These are phyloP conservation scores for Dasysyrphus albostriatus DNA, from an alignment of 2,888 invertebrate species.

Conservation along the genomic window DNA sequence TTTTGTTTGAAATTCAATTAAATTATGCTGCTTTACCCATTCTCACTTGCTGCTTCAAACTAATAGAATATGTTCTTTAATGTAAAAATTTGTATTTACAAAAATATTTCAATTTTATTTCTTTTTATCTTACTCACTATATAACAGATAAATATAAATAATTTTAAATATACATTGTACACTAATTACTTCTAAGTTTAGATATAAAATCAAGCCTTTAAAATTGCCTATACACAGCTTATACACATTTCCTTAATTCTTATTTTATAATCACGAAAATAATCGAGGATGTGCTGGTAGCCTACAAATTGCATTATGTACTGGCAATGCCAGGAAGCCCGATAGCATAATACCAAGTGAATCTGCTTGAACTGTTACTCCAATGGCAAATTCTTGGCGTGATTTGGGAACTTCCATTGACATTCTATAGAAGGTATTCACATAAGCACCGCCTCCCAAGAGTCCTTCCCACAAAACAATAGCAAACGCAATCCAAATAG, in stretches of 20 bases:
- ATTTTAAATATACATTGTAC: not conserved
- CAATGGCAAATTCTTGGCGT: constrained; percentile 88
- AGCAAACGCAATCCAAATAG: constrained; percentile 87
- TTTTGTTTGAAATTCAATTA: too few relatives aligned
- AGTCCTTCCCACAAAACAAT: constrained; percentile 90
- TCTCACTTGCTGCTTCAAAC: too few relatives aligned
- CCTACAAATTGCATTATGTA: constrained; percentile 90
- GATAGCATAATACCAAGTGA: constrained; percentile 91
- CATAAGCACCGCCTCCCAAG: constrained; percentile 91
- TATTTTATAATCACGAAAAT: not conserved
- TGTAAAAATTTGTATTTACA: too few relatives aligned
- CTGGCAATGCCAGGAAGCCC: constrained; percentile 89
- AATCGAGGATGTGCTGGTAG: constrained; percentile 82
- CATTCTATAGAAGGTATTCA: constrained; percentile 92
- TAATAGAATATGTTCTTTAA: too few relatives aligned
- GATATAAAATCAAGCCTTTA: constrained; percentile 8
- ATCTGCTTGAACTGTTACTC: constrained; percentile 90
- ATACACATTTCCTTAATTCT: constrained; percentile 1
- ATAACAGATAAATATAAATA: constrained; percentile 35
- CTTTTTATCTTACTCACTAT: not conserved
- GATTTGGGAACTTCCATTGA: constrained; percentile 86
- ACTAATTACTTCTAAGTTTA: not conserved
- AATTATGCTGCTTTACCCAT: too few relatives aligned
- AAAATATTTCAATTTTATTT: too few relatives aligned
- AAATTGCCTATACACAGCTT: not conserved